Conservation (phyloP, 2,888 invertebrate genomes). For the Volucella inflata region DNA sequence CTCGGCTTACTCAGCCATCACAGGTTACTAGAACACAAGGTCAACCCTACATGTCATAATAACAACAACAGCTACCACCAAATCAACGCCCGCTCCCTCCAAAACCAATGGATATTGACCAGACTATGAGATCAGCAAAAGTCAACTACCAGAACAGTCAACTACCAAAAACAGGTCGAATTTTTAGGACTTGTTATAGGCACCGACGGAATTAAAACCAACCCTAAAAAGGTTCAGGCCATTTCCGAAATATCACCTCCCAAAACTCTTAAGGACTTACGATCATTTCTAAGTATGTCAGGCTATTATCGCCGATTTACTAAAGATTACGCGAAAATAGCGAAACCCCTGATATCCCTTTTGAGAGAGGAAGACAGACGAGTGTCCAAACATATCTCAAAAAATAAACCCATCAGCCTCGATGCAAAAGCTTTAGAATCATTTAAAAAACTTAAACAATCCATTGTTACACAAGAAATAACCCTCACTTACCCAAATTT, state of each 20-base stretch:
- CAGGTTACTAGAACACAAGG: conserved; percentile 23
- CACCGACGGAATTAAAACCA: too few relatives aligned
- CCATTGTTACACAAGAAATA: conserved; percentile 47
- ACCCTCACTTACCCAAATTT: conserved; percentile 42
- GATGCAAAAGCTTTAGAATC: conserved; percentile 29
- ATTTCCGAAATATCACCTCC: too few relatives aligned
- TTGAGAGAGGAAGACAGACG: too few relatives aligned
- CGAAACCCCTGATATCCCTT: too few relatives aligned
- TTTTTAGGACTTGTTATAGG: conserved; percentile 53
- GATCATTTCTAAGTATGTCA: conserved; percentile 48
- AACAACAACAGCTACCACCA: conserved; percentile 33
- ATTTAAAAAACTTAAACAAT: conserved; percentile 49
- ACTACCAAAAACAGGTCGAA: conserved; percentile 29
- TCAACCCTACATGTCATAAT: conserved; percentile 8
- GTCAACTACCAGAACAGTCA: conserved; percentile 23
- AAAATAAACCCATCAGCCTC: conserved; percentile 37
- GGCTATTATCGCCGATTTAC: conserved; percentile 59
- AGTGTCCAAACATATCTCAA: conserved; percentile 42
- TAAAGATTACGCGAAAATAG: too few relatives aligned
- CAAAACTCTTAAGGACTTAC: conserved; percentile 45
- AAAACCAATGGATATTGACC: conserved; percentile 33
- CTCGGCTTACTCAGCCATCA: conserved; percentile 32
- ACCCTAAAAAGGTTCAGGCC: too few relatives aligned
- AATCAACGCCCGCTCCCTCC: conserved; percentile 44
- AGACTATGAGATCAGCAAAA: conserved; percentile 20